These are phyloP conservation scores for Rhinolophus ferrumequinum DNA, from an alignment of 2,113 vertebrate species.

Conservation along the genomic window DNA sequence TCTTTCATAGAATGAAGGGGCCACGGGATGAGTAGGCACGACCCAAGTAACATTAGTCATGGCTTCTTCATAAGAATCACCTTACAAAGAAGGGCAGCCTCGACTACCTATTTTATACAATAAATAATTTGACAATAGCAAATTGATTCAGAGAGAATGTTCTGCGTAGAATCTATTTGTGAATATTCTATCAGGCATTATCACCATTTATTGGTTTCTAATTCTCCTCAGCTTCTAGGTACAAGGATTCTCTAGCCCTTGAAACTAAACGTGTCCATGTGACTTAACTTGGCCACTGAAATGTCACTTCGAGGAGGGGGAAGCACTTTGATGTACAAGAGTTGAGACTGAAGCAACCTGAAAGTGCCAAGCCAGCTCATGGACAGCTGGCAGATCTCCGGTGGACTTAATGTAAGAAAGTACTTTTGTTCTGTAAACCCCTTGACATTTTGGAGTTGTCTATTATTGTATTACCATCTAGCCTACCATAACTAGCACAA, in stretches of 20 bases:
- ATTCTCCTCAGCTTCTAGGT: neutral
- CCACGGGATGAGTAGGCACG: neutral
- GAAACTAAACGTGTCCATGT: neutral
- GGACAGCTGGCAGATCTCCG: neutral
- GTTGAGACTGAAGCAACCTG: neutral
- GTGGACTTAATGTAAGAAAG: neutral
- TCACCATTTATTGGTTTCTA: neutral
- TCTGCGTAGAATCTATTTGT: neutral
- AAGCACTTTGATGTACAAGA: neutral
- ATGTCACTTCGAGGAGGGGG: neutral
- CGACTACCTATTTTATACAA: neutral
- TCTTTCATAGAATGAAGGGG: neutral
- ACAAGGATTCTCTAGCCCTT: neutral
- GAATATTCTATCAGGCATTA: neutral
- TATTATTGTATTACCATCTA: neutral
- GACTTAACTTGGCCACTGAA: neutral
- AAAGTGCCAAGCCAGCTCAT: neutral
- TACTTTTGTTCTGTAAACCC: neutral
- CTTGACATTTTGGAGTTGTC: neutral
- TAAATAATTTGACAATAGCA: neutral
- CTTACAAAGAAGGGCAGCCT: conserved; percentile 18
- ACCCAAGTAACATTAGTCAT: neutral
- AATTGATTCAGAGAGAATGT: neutral
- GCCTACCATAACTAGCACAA: neutral
- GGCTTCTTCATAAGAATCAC: neutral